Evolutionary conservation across 1,140 invertebrate genomes (phyloP).

Genomic region (Ips nitidus): DNA sequence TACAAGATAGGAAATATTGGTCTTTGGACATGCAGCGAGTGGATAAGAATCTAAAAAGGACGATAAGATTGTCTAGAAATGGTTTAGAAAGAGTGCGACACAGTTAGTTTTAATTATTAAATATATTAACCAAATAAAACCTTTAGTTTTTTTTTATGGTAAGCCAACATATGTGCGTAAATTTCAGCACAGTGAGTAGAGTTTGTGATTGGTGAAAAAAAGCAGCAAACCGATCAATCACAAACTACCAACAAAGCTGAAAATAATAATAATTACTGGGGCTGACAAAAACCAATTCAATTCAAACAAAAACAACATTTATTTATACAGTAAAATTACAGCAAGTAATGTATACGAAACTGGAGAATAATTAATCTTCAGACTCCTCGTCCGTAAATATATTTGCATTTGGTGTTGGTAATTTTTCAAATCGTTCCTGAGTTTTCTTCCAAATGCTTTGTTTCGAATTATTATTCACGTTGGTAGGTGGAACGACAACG

Average conservation of each 20-base stretch:
- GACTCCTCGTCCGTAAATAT: not conserved
- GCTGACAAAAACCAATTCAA: not conserved
- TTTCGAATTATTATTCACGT: conserved; percentile 43
- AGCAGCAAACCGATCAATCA: not conserved
- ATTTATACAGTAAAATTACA: not conserved
- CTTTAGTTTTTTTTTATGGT: not conserved
- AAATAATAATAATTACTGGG: not conserved
- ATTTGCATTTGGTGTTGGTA: conserved; percentile 40
- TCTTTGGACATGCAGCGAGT: conserved; percentile 16
- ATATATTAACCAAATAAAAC: not conserved
- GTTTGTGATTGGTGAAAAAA: not conserved
- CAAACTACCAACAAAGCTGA: not conserved
- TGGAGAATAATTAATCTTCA: not conserved
- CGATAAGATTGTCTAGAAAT: conserved; percentile 7
- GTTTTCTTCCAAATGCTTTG: conserved; percentile 53
- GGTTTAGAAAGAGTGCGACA: conserved; percentile 14
- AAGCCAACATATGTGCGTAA: not conserved
- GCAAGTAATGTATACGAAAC: not conserved
- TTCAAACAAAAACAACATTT: not conserved
- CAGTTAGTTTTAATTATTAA: not conserved
- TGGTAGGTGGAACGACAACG: not conserved
- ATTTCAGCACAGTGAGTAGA: not conserved
- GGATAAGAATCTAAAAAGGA: conserved; percentile 23
- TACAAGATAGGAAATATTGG: conserved; percentile 20
- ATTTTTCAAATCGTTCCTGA: conserved; percentile 53